Evolutionary conservation across 2,797 vertebrate species (phyloP), one percentile per base, ranked within the genome.

Genomic region (Pygocentrus nattereri): DNA sequence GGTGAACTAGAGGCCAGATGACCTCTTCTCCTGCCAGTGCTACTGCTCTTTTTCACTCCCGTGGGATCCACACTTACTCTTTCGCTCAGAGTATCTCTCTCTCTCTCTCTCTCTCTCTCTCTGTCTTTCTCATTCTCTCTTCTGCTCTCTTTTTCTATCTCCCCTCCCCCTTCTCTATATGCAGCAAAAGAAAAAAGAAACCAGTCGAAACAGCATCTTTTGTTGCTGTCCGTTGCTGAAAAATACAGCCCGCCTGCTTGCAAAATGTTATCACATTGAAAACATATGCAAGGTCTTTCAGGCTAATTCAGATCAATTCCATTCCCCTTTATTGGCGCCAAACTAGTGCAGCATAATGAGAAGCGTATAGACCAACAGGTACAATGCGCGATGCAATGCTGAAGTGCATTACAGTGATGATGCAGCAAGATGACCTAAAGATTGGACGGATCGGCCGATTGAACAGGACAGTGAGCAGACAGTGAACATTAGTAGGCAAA

Each of bases 1-100:
- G 81, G 76, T 83, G 47, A 80, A 80, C 58, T 44, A 38, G n/a
- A 54, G 78, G 70, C 70, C 70, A 56, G 44, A 30, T 52, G 27
- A 79, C 64, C 54, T 25, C 67, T 79, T 73, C 58, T 52, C 47
- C 70, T 73, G 69, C 47, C 59, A 47, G 54, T 49, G 38, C 30
- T 54, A 44, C 49, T 69, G 52, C 34, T 34, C 52, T 64, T 44
- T 75, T 56, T 50, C 75, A 41, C 21, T 38, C 58, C n/a, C 49
- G 18, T 19, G 31, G 54, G 68, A 79, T 31, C 27, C 52, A 59
- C 65, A 61, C 67, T 77, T 77, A 70, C 75, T 47, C 44, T 47
- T 68, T 52, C 62, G 56, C 68, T 64, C 67, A 50, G 23, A 50
- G 15, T 72, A 23, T 69, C 21, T 47, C n/a, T 62, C 73, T 44